Conservation (phyloP, 2,888 invertebrate species). For the Macrostomum cliftonense region DNA sequence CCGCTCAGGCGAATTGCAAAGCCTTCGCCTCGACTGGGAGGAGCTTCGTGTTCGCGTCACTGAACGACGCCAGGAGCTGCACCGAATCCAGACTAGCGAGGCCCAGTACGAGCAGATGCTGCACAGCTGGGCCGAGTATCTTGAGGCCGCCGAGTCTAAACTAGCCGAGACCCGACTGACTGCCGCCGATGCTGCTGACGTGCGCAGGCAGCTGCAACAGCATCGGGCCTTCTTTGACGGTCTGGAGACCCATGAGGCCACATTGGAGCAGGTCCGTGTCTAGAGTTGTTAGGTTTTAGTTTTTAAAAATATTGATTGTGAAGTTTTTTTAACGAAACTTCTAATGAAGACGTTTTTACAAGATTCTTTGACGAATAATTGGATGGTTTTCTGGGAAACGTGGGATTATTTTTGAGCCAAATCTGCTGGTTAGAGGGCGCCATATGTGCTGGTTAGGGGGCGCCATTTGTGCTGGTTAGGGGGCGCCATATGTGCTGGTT, state of each 20-base stretch:
- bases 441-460: no score
- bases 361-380: no score
- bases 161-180: slow-evolving; percentile 15
- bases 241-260: slow-evolving; percentile 27
- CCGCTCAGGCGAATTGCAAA: slow-evolving; percentile 18
- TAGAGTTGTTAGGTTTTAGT: no score
- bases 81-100: slow-evolving; percentile 21
- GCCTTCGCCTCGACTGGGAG: slow-evolving; percentile 20
- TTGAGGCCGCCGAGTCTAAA: slow-evolving; percentile 29
- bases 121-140: slow-evolving; percentile 26
- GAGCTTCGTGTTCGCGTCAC: slow-evolving; percentile 17
- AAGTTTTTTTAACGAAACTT: no score
- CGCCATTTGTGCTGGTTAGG: no score
- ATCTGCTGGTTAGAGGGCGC: no score
- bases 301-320: no score
- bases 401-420: no score
- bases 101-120: slow-evolving; percentile 31
- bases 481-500: no score
- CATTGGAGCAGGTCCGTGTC: slow-evolving; percentile 26
- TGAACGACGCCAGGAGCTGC: slow-evolving; percentile 16
- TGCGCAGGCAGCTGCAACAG: slow-evolving; percentile 25
- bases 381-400: no score
- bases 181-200: slow-evolving; percentile 20
- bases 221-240: slow-evolving; percentile 33
- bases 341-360: no score